Evolutionary conservation across 2,113 vertebrate species (phyloP).

Genomic region (Takifugu bimaculatus): DNA sequence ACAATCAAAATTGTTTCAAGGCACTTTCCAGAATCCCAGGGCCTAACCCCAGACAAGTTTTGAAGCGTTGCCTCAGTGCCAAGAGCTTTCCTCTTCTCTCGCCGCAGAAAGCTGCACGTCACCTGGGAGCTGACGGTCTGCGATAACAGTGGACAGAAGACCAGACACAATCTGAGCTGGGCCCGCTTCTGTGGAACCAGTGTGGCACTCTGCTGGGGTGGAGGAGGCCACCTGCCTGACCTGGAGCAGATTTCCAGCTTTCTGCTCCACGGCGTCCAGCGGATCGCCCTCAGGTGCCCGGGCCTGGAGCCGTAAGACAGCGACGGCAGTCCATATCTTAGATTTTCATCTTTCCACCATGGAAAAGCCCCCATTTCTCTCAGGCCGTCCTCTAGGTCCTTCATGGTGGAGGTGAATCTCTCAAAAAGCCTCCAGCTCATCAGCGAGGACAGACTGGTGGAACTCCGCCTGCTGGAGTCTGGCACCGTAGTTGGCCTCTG

Average conservation of each 20-base stretch:
- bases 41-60: too few species aligned
- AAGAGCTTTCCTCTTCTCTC: neutral
- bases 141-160: conserved; percentile 69
- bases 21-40: too few species aligned
- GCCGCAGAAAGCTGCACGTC: conserved; percentile 48
- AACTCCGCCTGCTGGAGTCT: conserved; percentile 72
- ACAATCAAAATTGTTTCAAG: too few species aligned
- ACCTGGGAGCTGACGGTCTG: conserved; percentile 80
- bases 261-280: conserved; percentile 77
- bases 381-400: conserved; percentile 76
- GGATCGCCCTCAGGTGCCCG: conserved; percentile 63
- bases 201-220: conserved; percentile 77
- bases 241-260: conserved; percentile 71
- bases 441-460: conserved; percentile 75
- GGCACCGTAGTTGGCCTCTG: conserved; percentile 81
- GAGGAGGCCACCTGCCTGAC: conserved; percentile 63
- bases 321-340: neutral
- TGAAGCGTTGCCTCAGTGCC: neutral
- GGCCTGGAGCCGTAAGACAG: conserved; percentile 56
- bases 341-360: conserved; percentile 1
- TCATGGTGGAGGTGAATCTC: conserved; percentile 75
- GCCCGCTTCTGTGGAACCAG: conserved; percentile 71
- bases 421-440: conserved; percentile 41
- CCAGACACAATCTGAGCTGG: conserved; percentile 61
- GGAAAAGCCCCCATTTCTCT: conserved; percentile 16